A percentile compares a stretch with the other conserved stretches of the same genome.
phyloP scores from a whole-genome alignment of 2,888 invertebrate genomes.

The Andrena bucephala region DNA sequence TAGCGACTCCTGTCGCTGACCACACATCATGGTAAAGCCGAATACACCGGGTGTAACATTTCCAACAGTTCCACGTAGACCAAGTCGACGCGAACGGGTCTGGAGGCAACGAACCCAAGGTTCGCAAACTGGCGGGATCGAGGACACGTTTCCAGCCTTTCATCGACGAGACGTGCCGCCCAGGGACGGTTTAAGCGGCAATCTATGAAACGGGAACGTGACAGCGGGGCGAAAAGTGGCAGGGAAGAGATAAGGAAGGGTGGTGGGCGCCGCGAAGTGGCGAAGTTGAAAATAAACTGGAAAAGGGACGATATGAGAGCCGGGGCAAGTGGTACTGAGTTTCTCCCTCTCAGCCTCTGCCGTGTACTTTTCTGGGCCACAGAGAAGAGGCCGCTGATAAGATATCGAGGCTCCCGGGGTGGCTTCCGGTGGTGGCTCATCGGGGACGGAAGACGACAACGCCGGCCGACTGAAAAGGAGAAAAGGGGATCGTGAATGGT shows the following conservation, averaged over 20 bases:
- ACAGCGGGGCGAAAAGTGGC: constrained; percentile 42
- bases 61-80: not conserved
- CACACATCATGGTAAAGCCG: too few species aligned
- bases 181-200: constrained; percentile 17
- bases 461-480: constrained; percentile 44
- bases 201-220: constrained; percentile 36
- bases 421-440: constrained; percentile 52
- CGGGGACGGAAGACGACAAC: constrained; percentile 33
- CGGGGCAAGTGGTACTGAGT: constrained; percentile 51
- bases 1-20: too few species aligned
- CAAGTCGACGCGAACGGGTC: not conserved
- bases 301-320: constrained; percentile 12
- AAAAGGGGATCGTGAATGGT: constrained; percentile 9
- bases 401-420: constrained; percentile 46
- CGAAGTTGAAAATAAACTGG: constrained; percentile 51
- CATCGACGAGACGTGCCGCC: constrained; percentile 20
- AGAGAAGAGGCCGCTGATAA: constrained; percentile 48
- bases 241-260: constrained; percentile 24
- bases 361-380: constrained; percentile 44
- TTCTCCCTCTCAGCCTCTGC: constrained; percentile 7
- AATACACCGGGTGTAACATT: too few species aligned
- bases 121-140: not conserved
- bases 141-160: constrained; percentile 8
- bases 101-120: not conserved
- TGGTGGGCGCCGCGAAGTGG: constrained; percentile 25